Evolutionary conservation across 2,888 invertebrate genomes (phyloP).

Genomic region (Listrodromus nycthemerus): DNA sequence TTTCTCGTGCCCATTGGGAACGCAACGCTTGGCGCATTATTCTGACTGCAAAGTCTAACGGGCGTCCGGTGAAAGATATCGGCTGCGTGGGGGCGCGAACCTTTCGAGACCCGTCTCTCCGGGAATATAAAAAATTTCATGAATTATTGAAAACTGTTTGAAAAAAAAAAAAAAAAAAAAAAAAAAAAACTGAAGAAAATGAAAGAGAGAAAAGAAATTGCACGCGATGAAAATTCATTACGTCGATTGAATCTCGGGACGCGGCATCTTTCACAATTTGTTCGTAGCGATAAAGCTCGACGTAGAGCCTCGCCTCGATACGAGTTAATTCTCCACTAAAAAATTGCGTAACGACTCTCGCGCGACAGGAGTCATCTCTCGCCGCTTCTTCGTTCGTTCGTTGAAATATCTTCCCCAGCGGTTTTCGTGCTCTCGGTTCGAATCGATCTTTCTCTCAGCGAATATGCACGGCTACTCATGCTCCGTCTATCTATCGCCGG

Average conservation of each 20-base stretch:
- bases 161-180: background rate
- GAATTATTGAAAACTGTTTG: background rate
- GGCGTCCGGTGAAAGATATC: slow-evolving; percentile 7
- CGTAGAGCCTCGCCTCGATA: background rate
- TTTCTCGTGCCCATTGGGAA: slow-evolving; percentile 17
- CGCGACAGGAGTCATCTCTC: slow-evolving; percentile 1
- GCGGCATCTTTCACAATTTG: slow-evolving; percentile 16
- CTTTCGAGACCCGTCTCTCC: background rate
- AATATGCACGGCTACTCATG: slow-evolving; percentile 43
- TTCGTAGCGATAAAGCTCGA: background rate
- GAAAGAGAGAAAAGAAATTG: no score
- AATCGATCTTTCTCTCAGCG: slow-evolving; percentile 20
- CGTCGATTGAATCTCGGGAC: background rate
- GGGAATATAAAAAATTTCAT: background rate
- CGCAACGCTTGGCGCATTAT: slow-evolving; percentile 9
- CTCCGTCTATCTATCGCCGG: slow-evolving; percentile 50
- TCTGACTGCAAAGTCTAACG: slow-evolving; percentile 18
- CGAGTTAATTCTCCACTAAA: slow-evolving; percentile 11
- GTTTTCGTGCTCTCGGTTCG: background rate
- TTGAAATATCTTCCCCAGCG: slow-evolving; percentile 7
- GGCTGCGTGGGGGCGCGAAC: background rate
- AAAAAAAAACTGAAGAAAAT: no score
- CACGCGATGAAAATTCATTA: background rate
- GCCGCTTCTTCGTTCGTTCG: background rate
- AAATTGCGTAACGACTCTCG: slow-evolving; percentile 2